Conservation (phyloP, 2,888 invertebrate genomes). For the Latrodectus elegans region DNA sequence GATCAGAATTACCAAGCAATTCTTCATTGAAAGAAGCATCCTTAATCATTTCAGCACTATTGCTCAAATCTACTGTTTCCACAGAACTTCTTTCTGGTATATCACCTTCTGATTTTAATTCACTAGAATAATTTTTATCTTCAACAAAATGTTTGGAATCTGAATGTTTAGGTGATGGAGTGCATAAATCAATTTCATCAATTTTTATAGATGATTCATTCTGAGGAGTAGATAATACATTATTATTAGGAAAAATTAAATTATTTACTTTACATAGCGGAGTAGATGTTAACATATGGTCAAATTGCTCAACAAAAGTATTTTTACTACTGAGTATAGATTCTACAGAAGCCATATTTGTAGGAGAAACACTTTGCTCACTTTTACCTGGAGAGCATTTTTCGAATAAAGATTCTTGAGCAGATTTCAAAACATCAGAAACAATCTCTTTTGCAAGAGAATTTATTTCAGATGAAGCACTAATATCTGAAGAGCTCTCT, state of each 20-base stretch:
- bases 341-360: too few relatives aligned
- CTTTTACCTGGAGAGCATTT: not conserved
- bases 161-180: conserved; percentile 7
- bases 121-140: not conserved
- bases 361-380: not conserved
- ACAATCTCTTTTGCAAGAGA: conserved; percentile 58
- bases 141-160: not conserved
- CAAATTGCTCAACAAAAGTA: not conserved
- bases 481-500: conserved; percentile 60
- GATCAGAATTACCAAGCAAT: conserved; percentile 17
- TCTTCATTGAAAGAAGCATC: conserved; percentile 14
- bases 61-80: not conserved
- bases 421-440: conserved; percentile 51
- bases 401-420: conserved; percentile 38
- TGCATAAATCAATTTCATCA: conserved; percentile 20
- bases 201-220: not conserved
- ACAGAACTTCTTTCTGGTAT: not conserved
- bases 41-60: conserved; percentile 24
- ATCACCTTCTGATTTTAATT: not conserved
- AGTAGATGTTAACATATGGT: conserved; percentile 4
- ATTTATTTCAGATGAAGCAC: conserved; percentile 55
- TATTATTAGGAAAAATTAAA: conserved; percentile 8
- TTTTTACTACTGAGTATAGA: not conserved
- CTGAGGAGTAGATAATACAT: not conserved
- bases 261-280: conserved; percentile 3